A percentile compares a stretch with the other conserved stretches of the same genome.
Evolutionary conservation across 2,797 vertebrate species (phyloP).

Genomic region (Vespertilio murinus): DNA sequence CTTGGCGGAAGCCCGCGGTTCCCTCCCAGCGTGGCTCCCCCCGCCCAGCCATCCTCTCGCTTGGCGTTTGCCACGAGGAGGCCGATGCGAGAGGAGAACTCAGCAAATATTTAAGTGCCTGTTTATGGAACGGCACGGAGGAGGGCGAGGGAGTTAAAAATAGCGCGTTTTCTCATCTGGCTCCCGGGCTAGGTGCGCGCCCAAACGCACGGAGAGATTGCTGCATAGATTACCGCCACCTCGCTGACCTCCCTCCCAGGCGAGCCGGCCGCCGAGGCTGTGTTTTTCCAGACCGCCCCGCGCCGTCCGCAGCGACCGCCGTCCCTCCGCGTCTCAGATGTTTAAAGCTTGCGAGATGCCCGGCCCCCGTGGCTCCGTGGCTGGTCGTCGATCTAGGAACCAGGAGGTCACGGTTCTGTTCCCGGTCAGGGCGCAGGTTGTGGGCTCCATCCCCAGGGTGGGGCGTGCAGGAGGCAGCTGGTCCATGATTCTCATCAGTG

Average conservation of each 20-base stretch:
- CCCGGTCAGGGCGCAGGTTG: too few species aligned
- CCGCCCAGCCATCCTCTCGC: neutral
- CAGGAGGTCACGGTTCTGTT: too few species aligned
- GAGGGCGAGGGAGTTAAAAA: constrained; percentile 69
- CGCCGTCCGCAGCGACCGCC: neutral
- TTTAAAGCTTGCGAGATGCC: neutral
- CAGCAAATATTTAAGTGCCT: constrained; percentile 76
- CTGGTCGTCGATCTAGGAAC: too few species aligned
- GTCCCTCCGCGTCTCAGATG: neutral
- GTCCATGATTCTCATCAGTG: too few species aligned
- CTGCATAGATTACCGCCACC: constrained; percentile 69
- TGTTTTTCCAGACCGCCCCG: constrained; percentile 52
- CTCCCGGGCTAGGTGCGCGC: constrained; percentile 27
- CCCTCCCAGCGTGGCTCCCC: too few species aligned
- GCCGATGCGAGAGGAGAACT: constrained; percentile 38
- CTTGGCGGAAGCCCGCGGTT: neutral
- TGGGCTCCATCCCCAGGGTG: too few species aligned
- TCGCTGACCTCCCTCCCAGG: constrained; percentile 61
- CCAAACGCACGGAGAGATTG: constrained; percentile 64
- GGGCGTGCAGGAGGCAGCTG: too few species aligned
- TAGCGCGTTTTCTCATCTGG: constrained; percentile 68
- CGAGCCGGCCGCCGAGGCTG: neutral
- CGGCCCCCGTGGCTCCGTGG: too few species aligned
- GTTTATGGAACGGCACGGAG: constrained; percentile 70
- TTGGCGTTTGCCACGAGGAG: constrained; percentile 49